A percentile compares a stretch with the other conserved stretches of the same genome.
phyloP scores from a whole-genome alignment of 2,113 vertebrate genomes.

The Tinamus guttatus region DNA sequence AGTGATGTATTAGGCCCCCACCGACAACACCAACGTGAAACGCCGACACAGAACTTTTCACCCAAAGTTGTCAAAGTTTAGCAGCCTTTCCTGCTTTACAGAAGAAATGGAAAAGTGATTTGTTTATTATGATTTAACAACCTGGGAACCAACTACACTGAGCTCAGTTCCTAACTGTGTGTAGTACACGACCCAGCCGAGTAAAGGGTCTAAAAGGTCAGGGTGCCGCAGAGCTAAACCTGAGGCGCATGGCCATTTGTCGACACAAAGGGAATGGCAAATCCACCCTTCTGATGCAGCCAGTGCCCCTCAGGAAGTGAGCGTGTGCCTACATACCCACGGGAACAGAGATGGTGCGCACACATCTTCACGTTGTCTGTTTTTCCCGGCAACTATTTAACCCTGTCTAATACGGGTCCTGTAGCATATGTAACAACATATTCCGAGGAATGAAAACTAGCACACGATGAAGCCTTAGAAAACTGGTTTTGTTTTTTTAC shows the following conservation, averaged over 20 bases:
- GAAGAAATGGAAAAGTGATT: neutral
- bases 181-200: neutral
- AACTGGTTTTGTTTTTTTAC: neutral
- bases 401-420: neutral
- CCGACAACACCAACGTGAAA: neutral
- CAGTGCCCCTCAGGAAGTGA: neutral
- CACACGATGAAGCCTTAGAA: neutral
- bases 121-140: neutral
- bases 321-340: rapidly evolving
- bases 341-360: neutral
- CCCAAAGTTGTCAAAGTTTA: neutral
- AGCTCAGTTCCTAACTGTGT: neutral
- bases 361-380: neutral
- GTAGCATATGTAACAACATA: neutral
- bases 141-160: neutral
- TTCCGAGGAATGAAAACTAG: neutral
- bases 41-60: neutral
- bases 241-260: neutral
- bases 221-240: neutral
- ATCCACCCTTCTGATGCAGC: neutral
- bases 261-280: neutral
- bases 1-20: neutral
- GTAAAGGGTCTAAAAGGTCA: neutral
- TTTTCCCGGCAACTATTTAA: neutral
- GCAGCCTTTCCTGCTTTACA: neutral